These are phyloP conservation scores for Pampus argenteus DNA, from an alignment of 2,797 vertebrate genomes.

Conservation along the genomic window DNA sequence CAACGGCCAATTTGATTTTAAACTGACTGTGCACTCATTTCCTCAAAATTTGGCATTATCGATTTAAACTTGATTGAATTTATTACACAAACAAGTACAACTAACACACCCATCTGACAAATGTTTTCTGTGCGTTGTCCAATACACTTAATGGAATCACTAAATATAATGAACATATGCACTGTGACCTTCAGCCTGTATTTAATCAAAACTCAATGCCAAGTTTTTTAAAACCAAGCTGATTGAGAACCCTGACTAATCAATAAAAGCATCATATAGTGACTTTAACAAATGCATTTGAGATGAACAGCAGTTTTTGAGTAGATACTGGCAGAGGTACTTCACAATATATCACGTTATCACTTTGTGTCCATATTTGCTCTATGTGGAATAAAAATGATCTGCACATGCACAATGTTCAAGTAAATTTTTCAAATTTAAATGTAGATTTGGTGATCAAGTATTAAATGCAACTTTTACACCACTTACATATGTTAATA, in stretches of 20 bases:
- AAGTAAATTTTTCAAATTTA: neutral
- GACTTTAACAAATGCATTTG: too few species aligned
- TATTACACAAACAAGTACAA: neutral
- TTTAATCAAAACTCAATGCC: neutral
- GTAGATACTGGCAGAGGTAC: neutral
- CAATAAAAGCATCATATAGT: neutral
- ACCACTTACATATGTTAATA: neutral
- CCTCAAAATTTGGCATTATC: constrained; percentile 3
- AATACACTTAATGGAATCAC: constrained; percentile 21
- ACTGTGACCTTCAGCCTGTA: constrained; percentile 9
- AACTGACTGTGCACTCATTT: constrained; percentile 11
- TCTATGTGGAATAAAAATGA: neutral
- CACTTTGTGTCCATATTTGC: neutral
- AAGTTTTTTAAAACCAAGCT: neutral
- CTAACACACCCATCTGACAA: constrained; percentile 10
- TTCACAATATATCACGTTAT: neutral
- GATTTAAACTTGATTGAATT: constrained; percentile 14
- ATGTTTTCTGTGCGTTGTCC: constrained; percentile 24
- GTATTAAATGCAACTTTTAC: neutral
- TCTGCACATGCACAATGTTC: neutral
- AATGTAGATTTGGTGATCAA: neutral
- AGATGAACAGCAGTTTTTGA: neutral
- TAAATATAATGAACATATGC: constrained; percentile 1
- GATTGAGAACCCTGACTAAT: constrained; percentile 14
- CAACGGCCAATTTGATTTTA: constrained; percentile 23